phyloP scores from a whole-genome alignment of 30 jellyfish, hydroid and myxozoan species.

The Morbakka virulenta region DNA sequence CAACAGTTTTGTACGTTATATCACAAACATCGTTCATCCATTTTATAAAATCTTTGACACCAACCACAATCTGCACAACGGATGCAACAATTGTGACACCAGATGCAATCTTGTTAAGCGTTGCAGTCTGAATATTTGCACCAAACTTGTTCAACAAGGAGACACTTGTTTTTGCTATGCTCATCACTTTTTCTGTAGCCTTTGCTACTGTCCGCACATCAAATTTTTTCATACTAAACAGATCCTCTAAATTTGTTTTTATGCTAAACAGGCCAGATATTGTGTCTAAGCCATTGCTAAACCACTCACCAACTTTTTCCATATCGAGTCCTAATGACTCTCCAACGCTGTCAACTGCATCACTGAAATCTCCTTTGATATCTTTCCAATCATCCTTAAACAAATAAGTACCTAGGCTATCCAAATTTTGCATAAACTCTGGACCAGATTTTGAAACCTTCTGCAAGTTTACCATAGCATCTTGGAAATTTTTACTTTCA shows the following conservation, averaged over 20 bases:
- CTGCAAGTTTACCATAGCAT: constrained; percentile 77
- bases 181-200: constrained; percentile 52
- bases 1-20: constrained; percentile 59
- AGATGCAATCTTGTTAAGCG: constrained; percentile 16
- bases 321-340: constrained; percentile 69
- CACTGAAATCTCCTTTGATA: constrained; percentile 60
- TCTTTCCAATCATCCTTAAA: constrained; percentile 76
- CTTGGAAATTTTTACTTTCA: constrained; percentile 66
- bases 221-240: constrained; percentile 69
- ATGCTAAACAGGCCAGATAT: constrained; percentile 52
- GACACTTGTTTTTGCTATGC: constrained; percentile 42
- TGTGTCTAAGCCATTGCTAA: constrained; percentile 45
- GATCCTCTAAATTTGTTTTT: constrained; percentile 43
- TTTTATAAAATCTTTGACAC: constrained; percentile 59
- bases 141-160: constrained; percentile 64
- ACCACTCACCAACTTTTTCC: constrained; percentile 63
- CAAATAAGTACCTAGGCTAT: constrained; percentile 54
- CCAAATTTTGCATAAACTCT: constrained; percentile 66
- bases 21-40: constrained; percentile 92
- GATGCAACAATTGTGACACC: constrained; percentile 21
- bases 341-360: constrained; percentile 51
- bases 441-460: constrained; percentile 54
- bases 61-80: constrained; percentile 71
- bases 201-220: constrained; percentile 54
- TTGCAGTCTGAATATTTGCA: constrained; percentile 50